Base-by-base conservation (phyloP, 37 sponge, comb jelly and placozoan genomes). In the Agelas oroides region DNA sequence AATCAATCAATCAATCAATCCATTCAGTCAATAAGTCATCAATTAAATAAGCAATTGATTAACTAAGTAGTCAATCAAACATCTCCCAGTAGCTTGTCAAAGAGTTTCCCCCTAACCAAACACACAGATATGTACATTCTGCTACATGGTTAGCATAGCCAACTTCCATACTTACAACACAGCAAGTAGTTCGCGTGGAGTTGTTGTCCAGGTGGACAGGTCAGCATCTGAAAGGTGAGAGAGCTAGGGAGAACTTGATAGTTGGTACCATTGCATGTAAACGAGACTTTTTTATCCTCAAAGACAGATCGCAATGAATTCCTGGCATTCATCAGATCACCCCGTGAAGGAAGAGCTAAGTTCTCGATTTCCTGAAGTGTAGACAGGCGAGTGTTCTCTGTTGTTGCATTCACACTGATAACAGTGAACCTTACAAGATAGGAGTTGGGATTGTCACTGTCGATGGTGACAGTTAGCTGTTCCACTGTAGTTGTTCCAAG, bases 191-290 rank as follows among this genome's bases (percentile, higher is more conserved):
- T 70, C 37, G 70, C 32, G 81, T 81, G 53, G 36, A 81, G 70
- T 37, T n/a, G 34, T 54, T 81, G 70, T 53, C 81, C 81, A 24
- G 81, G 70, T 55, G 81, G 81, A 55, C 81, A 81, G 23, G 23
- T 54, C 33, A 31, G 24, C 1, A 27, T 64, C 14, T 55, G 56
- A 24, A 81, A 53, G 30, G 34, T 54, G 16, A 81, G 71, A 24
- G 81, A 70, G 70, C 34, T 23, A 27, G 34, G 18, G 19, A 23
- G 14, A 34, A 35, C 59, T 30, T 21, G 31, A 53, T 33, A 33
- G 13, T 23, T 21, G 1, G 13, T 54, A 16, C 20, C n/a, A 18
- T 32, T 27, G 46, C 70, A 70, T 25, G 23, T 32, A 38, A 69
- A 32, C 24, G 5, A 18, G 2, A 68, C 56, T 14, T 28, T 32